A percentile compares a stretch with the other conserved stretches of the same genome.
phyloP scores from a whole-genome alignment of 2,888 invertebrate genomes.

The Scrobipalpa costella region DNA sequence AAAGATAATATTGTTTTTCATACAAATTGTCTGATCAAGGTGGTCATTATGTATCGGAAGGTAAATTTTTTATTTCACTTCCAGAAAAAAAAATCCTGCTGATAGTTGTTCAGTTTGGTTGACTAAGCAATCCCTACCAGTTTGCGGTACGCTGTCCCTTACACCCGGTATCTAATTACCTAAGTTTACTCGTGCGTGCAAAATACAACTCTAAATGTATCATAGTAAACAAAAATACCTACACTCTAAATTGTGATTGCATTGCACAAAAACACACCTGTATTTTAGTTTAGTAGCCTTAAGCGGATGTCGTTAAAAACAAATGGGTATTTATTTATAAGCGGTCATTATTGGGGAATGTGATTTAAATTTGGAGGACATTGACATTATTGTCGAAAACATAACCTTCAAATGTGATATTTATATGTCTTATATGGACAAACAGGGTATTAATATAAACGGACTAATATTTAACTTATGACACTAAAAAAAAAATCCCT shows the following conservation, averaged over 20 bases:
- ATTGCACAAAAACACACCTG: not conserved
- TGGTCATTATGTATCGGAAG: too few species aligned
- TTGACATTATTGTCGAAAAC: not conserved
- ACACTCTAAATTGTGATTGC: not conserved
- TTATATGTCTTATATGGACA: not conserved
- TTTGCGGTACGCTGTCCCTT: too few species aligned
- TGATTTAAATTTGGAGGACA: not conserved
- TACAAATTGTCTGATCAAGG: too few species aligned
- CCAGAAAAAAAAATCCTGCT: too few species aligned
- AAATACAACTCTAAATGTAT: not conserved
- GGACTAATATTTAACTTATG: too few species aligned
- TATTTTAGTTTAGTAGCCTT: not conserved
- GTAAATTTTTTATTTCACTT: too few species aligned
- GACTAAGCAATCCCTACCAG: too few species aligned
- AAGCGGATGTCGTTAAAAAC: constrained; percentile 15
- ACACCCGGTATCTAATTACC: too few species aligned
- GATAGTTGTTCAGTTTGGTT: too few species aligned
- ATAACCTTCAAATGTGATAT: not conserved
- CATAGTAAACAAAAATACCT: not conserved
- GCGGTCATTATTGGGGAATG: not conserved
- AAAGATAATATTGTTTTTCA: too few species aligned
- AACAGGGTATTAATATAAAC: not conserved
- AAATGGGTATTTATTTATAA: not conserved
- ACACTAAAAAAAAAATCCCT: too few species aligned
- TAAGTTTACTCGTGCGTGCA: too few species aligned